Evolutionary conservation across 2,888 invertebrate genomes (phyloP).

Genomic region (Abrostola tripartita): DNA sequence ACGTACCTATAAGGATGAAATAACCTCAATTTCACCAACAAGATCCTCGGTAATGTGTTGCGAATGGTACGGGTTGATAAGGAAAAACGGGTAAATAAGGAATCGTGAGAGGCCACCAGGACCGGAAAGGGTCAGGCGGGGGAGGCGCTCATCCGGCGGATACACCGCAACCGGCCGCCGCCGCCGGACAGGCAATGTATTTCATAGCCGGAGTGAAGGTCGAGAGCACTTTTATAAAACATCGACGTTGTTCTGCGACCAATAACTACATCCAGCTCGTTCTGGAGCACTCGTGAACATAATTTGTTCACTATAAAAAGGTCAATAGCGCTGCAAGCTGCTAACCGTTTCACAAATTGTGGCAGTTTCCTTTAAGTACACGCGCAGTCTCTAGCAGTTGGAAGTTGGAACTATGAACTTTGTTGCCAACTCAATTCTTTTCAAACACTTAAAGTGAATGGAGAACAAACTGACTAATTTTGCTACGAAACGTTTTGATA

Average conservation of each 20-base stretch:
- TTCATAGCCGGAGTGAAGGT: constrained; percentile 64
- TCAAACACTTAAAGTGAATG: constrained; percentile 28
- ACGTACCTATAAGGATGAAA: constrained; percentile 61
- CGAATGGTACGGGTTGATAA: constrained; percentile 84
- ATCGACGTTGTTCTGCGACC: constrained; percentile 59
- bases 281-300: constrained; percentile 46
- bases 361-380: constrained; percentile 19
- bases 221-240: constrained; percentile 69
- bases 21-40: constrained; percentile 78
- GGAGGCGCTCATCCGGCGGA: constrained; percentile 71
- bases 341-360: constrained; percentile 18
- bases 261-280: constrained; percentile 42
- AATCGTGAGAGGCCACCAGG: constrained; percentile 68
- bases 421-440: constrained; percentile 26
- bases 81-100: constrained; percentile 87
- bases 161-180: constrained; percentile 66
- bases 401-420: constrained; percentile 16
- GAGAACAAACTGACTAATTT: constrained; percentile 21
- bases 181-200: constrained; percentile 62
- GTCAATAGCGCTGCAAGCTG: constrained; percentile 12
- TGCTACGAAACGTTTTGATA: constrained; percentile 22
- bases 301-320: constrained; percentile 53
- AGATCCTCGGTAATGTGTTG: constrained; percentile 80
- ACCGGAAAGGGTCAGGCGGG: constrained; percentile 74
- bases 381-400: constrained; percentile 4